phyloP scores from a whole-genome alignment of 2,797 vertebrate species.

The Benthosema pterotum region DNA sequence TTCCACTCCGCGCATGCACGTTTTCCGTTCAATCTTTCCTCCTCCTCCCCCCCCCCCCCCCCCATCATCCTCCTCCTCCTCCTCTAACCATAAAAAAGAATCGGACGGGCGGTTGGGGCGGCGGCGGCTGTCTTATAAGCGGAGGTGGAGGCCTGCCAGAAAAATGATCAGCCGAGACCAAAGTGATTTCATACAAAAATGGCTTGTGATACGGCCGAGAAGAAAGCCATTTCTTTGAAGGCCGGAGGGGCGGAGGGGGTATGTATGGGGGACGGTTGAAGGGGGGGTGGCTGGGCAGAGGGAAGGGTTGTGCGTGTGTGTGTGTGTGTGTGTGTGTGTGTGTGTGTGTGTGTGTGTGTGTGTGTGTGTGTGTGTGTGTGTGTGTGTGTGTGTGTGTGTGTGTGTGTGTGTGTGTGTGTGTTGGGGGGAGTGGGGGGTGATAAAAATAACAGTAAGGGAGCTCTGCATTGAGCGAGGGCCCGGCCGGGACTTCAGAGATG shows the following conservation, averaged over 20 bases:
- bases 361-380: no score
- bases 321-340: no score
- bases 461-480: slow-evolving; percentile 54
- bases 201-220: slow-evolving; percentile 40
- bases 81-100: no score
- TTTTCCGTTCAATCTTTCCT: slow-evolving; percentile 37
- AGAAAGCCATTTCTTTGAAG: slow-evolving; percentile 69
- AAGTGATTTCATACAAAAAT: slow-evolving; percentile 48
- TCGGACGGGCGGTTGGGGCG: slow-evolving; percentile 11
- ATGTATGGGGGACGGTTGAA: neutral
- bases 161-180: slow-evolving; percentile 38
- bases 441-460: slow-evolving; percentile 74
- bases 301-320: no score
- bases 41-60: no score
- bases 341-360: no score
- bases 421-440: slow-evolving; percentile 24
- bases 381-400: no score
- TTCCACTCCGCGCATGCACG: slow-evolving; percentile 39
- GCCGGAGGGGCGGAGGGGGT: neutral
- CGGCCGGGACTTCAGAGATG: slow-evolving; percentile 66
- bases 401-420: no score
- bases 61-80: no score
- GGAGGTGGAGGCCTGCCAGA: neutral
- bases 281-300: neutral
- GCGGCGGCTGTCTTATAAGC: slow-evolving; percentile 5